Conservation (phyloP, 2,797 vertebrate species). For the Myioborus miniatus region DNA sequence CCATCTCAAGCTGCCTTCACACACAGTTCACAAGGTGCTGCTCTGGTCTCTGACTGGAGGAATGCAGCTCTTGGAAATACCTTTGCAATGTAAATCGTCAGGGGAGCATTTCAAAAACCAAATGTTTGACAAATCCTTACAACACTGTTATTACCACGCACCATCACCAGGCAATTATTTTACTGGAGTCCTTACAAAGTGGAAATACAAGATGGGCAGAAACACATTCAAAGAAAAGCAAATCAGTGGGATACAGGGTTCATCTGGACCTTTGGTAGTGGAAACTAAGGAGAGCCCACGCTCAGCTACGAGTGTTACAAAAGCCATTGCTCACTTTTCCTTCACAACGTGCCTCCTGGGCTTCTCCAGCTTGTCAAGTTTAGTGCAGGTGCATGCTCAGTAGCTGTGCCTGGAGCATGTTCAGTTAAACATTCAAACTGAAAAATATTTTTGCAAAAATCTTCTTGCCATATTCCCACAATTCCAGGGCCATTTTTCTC, state of each 20-base stretch:
- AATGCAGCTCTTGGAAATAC: not conserved
- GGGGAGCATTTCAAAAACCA: not conserved
- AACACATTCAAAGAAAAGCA: not conserved
- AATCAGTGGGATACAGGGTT: not conserved
- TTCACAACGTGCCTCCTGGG: not conserved
- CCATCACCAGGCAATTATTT: not conserved
- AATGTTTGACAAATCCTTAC: not conserved
- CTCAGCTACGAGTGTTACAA: not conserved
- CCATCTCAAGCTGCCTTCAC: not conserved
- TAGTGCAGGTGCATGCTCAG: not conserved
- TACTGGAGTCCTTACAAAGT: not conserved
- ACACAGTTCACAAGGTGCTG: not conserved
- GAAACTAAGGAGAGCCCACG: not conserved
- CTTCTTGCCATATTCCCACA: not conserved
- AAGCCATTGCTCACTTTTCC: not conserved
- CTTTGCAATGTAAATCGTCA: not conserved
- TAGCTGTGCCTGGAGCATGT: not conserved
- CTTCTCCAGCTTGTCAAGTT: not conserved
- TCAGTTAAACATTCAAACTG: not conserved
- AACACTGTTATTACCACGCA: fast-evolving
- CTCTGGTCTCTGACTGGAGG: not conserved
- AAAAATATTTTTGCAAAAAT: not conserved
- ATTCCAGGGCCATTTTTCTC: not conserved
- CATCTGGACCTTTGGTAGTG: not conserved
- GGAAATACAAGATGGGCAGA: not conserved